Percentiles rank a stretch among this genome's conserved stretches.
These are phyloP conservation scores for Poecile atricapillus DNA, from an alignment of 2,113 vertebrate species.

Conservation along the genomic window DNA sequence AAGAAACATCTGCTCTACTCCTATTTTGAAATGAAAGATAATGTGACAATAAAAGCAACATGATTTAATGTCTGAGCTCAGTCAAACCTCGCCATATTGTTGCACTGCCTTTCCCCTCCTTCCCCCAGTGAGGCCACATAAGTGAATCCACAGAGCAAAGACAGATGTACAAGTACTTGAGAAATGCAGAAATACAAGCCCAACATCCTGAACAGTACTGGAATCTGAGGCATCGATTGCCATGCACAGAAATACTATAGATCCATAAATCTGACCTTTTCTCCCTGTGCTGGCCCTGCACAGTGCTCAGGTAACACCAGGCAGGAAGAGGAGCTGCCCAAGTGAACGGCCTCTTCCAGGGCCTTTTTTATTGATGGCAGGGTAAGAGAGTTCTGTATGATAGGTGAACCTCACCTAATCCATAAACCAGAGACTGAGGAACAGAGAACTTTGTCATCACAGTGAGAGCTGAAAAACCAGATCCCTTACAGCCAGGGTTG, in stretches of 20 bases:
- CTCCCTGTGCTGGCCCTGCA: accelerated
- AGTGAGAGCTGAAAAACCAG: background rate
- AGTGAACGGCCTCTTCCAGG: background rate
- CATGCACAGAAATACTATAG: background rate
- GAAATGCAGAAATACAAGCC: background rate
- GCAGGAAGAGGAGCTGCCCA: background rate
- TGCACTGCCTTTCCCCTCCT: background rate
- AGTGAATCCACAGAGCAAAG: slow-evolving; percentile 49
- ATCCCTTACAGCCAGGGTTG: background rate
- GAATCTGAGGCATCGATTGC: background rate
- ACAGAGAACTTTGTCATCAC: background rate
- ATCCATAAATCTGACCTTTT: background rate
- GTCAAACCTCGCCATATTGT: background rate
- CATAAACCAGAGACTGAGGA: background rate
- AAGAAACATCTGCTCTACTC: slow-evolving; percentile 60
- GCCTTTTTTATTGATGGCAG: background rate
- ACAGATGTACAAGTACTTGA: slow-evolving; percentile 45
- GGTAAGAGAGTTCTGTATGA: background rate
- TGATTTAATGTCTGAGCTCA: slow-evolving; percentile 50
- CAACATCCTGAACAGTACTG: background rate
- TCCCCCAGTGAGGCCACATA: slow-evolving; percentile 1
- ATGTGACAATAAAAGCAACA: slow-evolving; percentile 43
- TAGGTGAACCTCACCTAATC: background rate
- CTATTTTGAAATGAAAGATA: slow-evolving; percentile 45
- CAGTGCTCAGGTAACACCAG: background rate